These are phyloP conservation scores for Sebastes nivosus DNA, from an alignment of 2,797 vertebrate species.

Conservation along the genomic window DNA sequence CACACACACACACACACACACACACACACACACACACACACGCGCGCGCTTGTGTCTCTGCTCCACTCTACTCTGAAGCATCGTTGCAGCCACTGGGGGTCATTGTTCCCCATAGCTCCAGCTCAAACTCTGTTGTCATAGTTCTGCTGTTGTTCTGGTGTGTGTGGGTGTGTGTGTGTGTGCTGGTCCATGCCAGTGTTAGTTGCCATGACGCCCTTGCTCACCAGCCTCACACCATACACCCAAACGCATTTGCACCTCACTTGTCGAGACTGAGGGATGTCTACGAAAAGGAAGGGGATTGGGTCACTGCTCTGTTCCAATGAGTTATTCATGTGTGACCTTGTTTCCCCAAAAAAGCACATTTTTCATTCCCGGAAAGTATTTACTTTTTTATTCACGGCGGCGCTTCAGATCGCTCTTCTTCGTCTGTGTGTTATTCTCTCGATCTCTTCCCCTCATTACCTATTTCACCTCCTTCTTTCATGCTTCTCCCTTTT, in stretches of 20 bases:
- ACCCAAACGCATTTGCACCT: slow-evolving; percentile 21
- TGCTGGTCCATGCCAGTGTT: background rate
- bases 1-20: slow-evolving; percentile 14
- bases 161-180: background rate
- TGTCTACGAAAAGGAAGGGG: background rate
- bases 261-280: slow-evolving; percentile 9
- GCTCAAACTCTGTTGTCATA: slow-evolving; percentile 4
- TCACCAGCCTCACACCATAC: background rate
- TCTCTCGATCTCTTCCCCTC: slow-evolving; percentile 53
- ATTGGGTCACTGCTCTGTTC: slow-evolving; percentile 16
- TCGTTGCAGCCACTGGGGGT: slow-evolving; percentile 74
- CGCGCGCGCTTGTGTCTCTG: background rate
- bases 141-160: background rate
- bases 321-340: slow-evolving; percentile 38
- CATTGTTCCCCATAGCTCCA: slow-evolving; percentile 69
- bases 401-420: background rate
- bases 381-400: slow-evolving; percentile 24
- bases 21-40: background rate
- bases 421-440: slow-evolving; percentile 36
- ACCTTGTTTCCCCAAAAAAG: slow-evolving; percentile 38
- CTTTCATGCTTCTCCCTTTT: slow-evolving; percentile 43
- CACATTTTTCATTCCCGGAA: slow-evolving; percentile 18
- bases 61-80: slow-evolving; percentile 34
- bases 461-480: slow-evolving; percentile 45
- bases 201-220: background rate